Percentiles rank a stretch among this genome's conserved stretches.
phyloP scores from a whole-genome alignment of 2,113 vertebrate species.

The Picathartes gymnocephalus region DNA sequence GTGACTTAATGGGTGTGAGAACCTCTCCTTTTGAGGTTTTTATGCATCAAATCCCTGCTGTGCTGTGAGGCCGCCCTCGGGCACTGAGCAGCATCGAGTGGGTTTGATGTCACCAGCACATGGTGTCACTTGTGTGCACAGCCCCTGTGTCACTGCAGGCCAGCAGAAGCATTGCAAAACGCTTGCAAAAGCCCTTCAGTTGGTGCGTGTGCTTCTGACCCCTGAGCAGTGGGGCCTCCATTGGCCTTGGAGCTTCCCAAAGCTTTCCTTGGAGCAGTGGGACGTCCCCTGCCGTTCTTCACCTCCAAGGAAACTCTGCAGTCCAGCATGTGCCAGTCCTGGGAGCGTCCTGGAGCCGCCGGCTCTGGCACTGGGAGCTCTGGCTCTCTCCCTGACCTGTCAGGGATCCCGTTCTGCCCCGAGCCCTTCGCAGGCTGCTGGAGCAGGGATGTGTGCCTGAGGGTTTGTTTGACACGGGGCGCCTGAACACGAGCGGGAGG shows the following conservation, averaged over 20 bases:
- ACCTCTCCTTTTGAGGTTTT: neutral
- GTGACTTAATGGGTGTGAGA: neutral
- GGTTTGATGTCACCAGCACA: neutral
- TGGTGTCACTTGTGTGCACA: neutral
- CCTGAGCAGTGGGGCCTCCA: fast-evolving
- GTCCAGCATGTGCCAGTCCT: neutral
- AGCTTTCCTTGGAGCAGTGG: neutral
- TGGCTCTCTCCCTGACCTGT: neutral
- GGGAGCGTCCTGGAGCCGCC: neutral
- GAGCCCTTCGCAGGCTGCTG: neutral
- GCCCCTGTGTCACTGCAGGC: neutral
- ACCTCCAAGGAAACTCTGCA: neutral
- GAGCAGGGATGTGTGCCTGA: fast-evolving
- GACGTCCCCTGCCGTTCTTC: neutral
- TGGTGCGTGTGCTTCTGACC: fast-evolving
- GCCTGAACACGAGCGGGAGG: fast-evolving
- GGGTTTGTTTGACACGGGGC: neutral
- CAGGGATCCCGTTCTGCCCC: neutral
- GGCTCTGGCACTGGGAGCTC: neutral
- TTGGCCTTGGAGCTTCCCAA: neutral
- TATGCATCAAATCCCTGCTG: neutral
- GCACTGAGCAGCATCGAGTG: neutral
- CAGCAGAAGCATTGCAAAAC: neutral
- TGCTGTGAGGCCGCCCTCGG: neutral
- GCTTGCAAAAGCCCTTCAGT: neutral